Evolutionary conservation across 2,888 invertebrate genomes (phyloP), one percentile per base, ranked within the genome.

Genomic region (Celastrina argiolus): DNA sequence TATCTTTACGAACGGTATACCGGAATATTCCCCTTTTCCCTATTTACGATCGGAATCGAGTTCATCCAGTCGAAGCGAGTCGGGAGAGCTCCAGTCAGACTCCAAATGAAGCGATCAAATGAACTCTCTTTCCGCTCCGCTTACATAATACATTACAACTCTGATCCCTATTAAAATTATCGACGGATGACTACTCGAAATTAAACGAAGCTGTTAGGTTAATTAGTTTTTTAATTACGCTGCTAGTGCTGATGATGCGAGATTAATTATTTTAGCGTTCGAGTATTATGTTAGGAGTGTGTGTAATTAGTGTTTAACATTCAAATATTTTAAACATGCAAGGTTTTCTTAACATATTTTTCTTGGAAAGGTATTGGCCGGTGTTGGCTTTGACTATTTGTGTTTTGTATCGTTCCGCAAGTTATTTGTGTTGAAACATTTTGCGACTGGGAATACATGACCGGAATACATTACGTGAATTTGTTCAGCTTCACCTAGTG

Each of bases 1-100:
- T 58, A 71, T 68, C 65, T 68, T 68, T 42, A 69, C 66, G 68
- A 64, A 63, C 56, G 56, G 58, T 64, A 63, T 34, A 34, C 42
- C 68, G 67, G 63, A 74, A 77, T 77, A 75, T 69, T 65, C 64
- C 39, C 69, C 73, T 72, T 72, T 72, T 75, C 77, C 77, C 78
- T 77, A 77, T 78, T 81, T 77, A 77, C 79, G 75, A 79, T 78
- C 74, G 82, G 79, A 80, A 84, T 83, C 79, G 81, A 78, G 78
- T 83, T 81, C 83, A 84, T 75, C 78, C 81, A 82, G 76, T 76
- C 82, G 79, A 74, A 73, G 74, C 74, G 76, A 76, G 75, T 76
- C 76, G 76, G 70, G 71, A 71, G 71, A 68, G 71, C 71, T 74
- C 70, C 74, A 74, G 76, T 75, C 76, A 74, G 73, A 74, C 73